Base-by-base conservation (phyloP, 2,797 vertebrate species). In the Syncerus caffer region DNA sequence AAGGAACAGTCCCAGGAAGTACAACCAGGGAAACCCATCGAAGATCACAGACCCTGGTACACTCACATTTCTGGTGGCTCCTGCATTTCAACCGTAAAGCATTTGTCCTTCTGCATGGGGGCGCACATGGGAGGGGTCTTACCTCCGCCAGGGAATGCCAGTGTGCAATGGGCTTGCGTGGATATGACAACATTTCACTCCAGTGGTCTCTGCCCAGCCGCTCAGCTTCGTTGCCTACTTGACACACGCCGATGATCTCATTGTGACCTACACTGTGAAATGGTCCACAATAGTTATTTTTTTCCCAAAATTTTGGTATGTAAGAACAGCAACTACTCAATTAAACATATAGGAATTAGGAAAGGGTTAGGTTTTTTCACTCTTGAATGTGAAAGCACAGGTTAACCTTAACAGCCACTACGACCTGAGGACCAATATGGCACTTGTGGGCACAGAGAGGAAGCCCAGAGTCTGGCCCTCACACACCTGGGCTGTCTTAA, bases 201-300 rank as follows among this genome's bases (percentile, higher is more conserved):
- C 99, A 99, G 98, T 99, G 99, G 98, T 99, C 99, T 21, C 99
- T 99, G 84, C 99, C 99, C 67, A 99, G 99, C 95, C 98, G 99
- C 98, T 99, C 99, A 21, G 99, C 99, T 91, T 99, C 99, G 96
- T 99, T 99, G 98, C 99, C 99, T 97, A 99, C 99, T 98, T 99
- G 99, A 98, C 99, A 99, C 97, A 99, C 99, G 85, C 99, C 99
- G 84, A 99, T 99, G 98, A 99, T 99, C 99, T 99, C 99, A 99
- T 99, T 99, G 99, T 99, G 99, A 99, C 99, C 99, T 99, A 99
- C 99, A 98, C 99, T 99, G 99, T 99, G 99, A 99, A 99, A 98
- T 94, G 98, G 97, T 94, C 94, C 98, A 98, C 98, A 98, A 99
- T 98, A 98, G 97, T 98, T 99, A 98, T 99, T 98, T 98, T 99